Percentiles rank a stretch among this genome's conserved stretches.
phyloP scores from a whole-genome alignment of 2,797 vertebrate genomes.

The Apogon hyalosoma region DNA sequence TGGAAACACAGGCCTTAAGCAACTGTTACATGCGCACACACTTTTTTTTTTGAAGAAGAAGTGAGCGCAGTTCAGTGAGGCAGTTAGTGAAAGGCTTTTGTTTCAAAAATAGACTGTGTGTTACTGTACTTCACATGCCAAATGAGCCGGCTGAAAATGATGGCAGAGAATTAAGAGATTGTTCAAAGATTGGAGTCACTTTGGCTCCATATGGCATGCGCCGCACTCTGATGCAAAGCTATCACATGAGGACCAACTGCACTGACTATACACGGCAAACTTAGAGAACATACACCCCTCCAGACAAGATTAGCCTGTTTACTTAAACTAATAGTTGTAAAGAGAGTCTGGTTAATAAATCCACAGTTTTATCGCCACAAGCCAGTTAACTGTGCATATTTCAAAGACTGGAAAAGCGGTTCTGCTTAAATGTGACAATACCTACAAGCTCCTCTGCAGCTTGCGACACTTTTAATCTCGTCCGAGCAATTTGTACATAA shows the following conservation, averaged over 20 bases:
- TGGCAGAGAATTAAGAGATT: constrained; percentile 51
- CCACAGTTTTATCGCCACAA: not conserved
- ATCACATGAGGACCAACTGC: constrained; percentile 22
- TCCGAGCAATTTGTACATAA: too few species aligned
- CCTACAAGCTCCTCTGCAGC: too few species aligned
- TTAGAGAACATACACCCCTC: not conserved
- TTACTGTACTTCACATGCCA: constrained; percentile 55
- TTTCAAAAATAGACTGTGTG: constrained; percentile 70
- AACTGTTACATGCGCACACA: constrained; percentile 39
- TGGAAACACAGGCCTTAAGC: constrained; percentile 55
- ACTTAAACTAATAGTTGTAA: not conserved
- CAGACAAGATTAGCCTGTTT: not conserved
- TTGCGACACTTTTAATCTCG: too few species aligned
- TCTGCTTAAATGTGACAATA: too few species aligned
- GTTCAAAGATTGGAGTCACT: constrained; percentile 55
- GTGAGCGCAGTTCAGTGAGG: constrained; percentile 59
- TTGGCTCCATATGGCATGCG: constrained; percentile 39
- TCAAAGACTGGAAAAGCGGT: too few species aligned
- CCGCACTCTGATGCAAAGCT: constrained; percentile 37
- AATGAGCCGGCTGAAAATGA: constrained; percentile 60
- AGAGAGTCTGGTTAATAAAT: not conserved
- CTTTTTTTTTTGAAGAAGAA: constrained; percentile 57
- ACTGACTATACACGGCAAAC: not conserved
- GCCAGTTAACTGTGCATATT: not conserved
- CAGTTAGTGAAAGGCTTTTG: constrained; percentile 69